Conservation (phyloP, 2,888 invertebrate genomes). For the Ditula angustiorana region DNA sequence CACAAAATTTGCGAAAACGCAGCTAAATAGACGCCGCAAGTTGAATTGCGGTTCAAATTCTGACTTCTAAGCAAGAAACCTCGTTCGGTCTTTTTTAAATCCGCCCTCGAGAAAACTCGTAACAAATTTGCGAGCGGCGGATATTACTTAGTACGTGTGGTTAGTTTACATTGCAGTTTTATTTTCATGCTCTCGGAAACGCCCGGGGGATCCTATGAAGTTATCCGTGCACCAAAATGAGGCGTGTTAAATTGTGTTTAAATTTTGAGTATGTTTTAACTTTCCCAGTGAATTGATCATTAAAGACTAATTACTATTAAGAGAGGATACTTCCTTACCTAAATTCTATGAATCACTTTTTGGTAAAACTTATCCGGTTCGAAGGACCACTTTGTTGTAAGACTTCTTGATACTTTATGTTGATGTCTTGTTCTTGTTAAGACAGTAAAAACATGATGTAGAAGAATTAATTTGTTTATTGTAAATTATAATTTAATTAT, state of each 20-base stretch:
- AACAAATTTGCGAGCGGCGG: conserved; percentile 67
- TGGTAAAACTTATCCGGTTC: too few relatives aligned
- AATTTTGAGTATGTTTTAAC: not conserved
- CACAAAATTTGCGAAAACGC: too few relatives aligned
- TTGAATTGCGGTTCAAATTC: not conserved
- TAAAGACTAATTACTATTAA: too few relatives aligned
- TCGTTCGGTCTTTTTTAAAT: conserved; percentile 26
- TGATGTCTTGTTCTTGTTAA: too few relatives aligned
- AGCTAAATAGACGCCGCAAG: conserved; percentile 7
- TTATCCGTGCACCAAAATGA: conserved; percentile 21
- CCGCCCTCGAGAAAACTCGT: conserved; percentile 43
- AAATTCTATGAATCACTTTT: too few relatives aligned
- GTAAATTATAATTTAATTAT: too few relatives aligned
- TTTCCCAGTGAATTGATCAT: too few relatives aligned
- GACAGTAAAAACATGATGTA: too few relatives aligned
- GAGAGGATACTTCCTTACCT: too few relatives aligned
- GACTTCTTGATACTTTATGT: too few relatives aligned
- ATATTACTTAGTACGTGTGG: conserved; percentile 64
- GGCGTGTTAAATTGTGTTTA: not conserved
- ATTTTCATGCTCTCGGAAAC: conserved; percentile 47
- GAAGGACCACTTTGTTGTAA: too few relatives aligned
- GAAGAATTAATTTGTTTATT: too few relatives aligned
- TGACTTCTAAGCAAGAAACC: conserved; percentile 15
- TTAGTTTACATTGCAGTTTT: conserved; percentile 56
- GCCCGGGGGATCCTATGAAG: conserved; percentile 28